Percentiles rank a stretch among this genome's conserved stretches.
Evolutionary conservation across 1,140 invertebrate genomes (phyloP).

Genomic region (Harlomillsia oculata): DNA sequence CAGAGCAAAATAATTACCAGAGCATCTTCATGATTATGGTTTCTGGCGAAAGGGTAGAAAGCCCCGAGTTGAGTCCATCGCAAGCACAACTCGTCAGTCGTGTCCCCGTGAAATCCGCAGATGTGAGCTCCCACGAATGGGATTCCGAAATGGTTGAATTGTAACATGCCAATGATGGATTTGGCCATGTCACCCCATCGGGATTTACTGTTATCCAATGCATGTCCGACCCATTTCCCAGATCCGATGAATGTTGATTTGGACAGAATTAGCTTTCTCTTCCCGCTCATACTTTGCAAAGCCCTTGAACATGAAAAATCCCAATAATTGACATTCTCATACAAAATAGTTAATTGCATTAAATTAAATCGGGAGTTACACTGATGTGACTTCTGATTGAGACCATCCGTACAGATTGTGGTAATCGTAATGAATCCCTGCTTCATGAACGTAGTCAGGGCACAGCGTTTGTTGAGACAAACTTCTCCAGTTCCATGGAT

Average conservation of each 20-base stretch:
- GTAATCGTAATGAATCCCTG: conserved; percentile 39
- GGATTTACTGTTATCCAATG: conserved; percentile 47
- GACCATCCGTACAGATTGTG: conserved; percentile 42
- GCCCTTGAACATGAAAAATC: neutral
- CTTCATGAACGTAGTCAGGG: conserved; percentile 34
- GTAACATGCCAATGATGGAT: conserved; percentile 40
- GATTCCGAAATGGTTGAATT: conserved; percentile 36
- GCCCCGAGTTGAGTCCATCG: conserved; percentile 48
- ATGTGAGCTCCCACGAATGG: conserved; percentile 36
- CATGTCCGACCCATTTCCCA: conserved; percentile 49
- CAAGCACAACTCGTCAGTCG: conserved; percentile 45
- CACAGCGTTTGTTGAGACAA: conserved; percentile 37
- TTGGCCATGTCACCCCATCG: conserved; percentile 44
- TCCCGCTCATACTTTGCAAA: conserved; percentile 42
- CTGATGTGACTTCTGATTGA: conserved; percentile 44
- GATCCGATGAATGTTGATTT: conserved; percentile 48
- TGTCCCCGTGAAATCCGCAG: conserved; percentile 31
- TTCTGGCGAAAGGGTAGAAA: conserved; percentile 41
- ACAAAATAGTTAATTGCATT: too few relatives aligned
- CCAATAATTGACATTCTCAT: too few relatives aligned
- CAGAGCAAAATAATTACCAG: neutral
- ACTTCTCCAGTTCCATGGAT: conserved; percentile 13
- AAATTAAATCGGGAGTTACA: conserved; percentile 34
- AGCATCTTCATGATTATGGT: neutral
- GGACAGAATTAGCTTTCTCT: conserved; percentile 41